phyloP scores from a whole-genome alignment of 2,888 invertebrate species.

The Leptogaster cylindrica region DNA sequence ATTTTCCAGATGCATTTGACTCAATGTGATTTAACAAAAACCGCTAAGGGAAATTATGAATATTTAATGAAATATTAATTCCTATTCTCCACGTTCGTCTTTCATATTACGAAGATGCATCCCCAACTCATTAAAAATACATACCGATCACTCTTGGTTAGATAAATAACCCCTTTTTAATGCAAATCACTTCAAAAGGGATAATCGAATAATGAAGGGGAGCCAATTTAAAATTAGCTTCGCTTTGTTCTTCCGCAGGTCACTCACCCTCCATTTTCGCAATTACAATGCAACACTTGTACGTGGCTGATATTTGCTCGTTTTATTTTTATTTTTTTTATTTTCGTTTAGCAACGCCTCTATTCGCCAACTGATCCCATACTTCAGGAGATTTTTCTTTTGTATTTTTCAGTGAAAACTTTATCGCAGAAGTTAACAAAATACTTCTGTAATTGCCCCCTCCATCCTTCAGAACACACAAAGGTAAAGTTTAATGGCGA shows the following conservation, averaged over 20 bases:
- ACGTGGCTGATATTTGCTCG: constrained; percentile 15
- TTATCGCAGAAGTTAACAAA: constrained; percentile 39
- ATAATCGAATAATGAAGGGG: constrained; percentile 30
- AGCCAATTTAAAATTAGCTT: constrained; percentile 34
- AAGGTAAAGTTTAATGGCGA: constrained; percentile 40
- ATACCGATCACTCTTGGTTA: no score
- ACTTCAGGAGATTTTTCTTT: constrained; percentile 32
- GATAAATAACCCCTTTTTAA: no score
- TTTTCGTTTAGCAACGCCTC: neutral
- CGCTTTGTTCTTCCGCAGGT: constrained; percentile 15
- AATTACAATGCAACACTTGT: constrained; percentile 21
- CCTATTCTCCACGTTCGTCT: no score
- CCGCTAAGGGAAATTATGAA: no score
- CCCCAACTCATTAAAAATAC: no score
- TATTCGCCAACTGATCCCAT: constrained; percentile 32
- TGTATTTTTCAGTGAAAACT: constrained; percentile 32
- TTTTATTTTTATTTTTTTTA: constrained; percentile 8
- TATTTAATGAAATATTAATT: no score
- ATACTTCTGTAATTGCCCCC: constrained; percentile 26
- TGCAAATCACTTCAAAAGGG: constrained; percentile 20
- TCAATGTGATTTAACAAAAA: no score
- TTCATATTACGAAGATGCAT: no score
- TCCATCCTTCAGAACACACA: constrained; percentile 8
- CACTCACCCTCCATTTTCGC: neutral
- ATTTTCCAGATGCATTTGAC: no score